phyloP scores from a whole-genome alignment of 2,113 vertebrate species.

The Lagenorhynchus albirostris region DNA sequence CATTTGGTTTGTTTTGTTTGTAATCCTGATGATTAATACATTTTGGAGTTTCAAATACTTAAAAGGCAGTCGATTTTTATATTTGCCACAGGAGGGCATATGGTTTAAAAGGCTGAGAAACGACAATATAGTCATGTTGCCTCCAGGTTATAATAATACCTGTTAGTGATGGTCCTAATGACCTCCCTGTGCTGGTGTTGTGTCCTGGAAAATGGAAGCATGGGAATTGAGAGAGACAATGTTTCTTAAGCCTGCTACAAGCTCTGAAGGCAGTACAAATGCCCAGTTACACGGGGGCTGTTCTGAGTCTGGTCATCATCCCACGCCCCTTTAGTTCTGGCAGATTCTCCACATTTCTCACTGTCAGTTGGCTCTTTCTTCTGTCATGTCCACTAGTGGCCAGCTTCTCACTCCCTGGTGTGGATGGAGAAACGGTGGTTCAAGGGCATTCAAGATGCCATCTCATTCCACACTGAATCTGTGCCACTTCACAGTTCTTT shows the following conservation, averaged over 20 bases:
- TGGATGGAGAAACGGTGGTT: not conserved
- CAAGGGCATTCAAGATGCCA: not conserved
- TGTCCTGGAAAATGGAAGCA: not conserved
- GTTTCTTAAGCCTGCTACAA: not conserved
- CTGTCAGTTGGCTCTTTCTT: not conserved
- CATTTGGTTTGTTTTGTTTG: not conserved
- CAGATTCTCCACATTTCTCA: not conserved
- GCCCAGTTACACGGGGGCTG: accelerated
- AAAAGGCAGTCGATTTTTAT: not conserved
- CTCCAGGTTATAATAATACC: not conserved
- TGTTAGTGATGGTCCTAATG: not conserved
- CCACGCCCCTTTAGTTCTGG: not conserved
- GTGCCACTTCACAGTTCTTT: not conserved
- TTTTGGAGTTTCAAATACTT: not conserved
- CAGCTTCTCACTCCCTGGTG: not conserved
- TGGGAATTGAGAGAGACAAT: not conserved
- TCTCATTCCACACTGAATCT: not conserved
- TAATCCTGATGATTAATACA: not conserved
- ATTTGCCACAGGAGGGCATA: not conserved
- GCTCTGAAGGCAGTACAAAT: not conserved
- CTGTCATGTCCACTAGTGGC: not conserved
- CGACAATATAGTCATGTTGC: not conserved
- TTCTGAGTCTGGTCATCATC: not conserved
- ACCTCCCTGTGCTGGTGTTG: not conserved
- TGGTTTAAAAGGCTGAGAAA: not conserved